Evolutionary conservation across 2,888 invertebrate species (phyloP), one percentile per base, ranked within the genome.

Genomic region (Pharmacophagus antenor): DNA sequence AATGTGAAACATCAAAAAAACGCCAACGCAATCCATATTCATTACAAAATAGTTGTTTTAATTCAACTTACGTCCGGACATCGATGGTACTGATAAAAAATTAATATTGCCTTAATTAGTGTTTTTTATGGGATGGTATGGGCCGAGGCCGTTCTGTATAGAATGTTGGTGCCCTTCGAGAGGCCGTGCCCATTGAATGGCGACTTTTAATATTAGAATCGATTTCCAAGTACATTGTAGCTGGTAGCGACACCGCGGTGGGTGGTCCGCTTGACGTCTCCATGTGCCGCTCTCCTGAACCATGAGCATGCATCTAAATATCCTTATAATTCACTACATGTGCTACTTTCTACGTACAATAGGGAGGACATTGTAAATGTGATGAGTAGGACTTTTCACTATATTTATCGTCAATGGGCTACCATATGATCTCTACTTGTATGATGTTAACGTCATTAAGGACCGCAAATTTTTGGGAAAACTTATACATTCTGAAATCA

Each of bases 311-410:
- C 80, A 80, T 82, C 78, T 85, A 84, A 84, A 86, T 85, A 80
- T 82, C 82, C 85, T 82, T 86, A 84, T 88, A 85, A 86, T 85
- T 85, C 83, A 80, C 78, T 79, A 84, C 84, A 85, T 83, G 80
- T 82, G 86, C 85, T 80, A 82, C 78, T 78, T 76, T 73, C 71
- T 72, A n/a, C 65, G 65, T 75, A 75, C 70, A 65, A 65, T 75
- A 76, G 69, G 72, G 71, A 46, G 21, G 18, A 67, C 57, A 57
- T 48, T 53, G 58, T 55, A 54, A 63, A 62, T 49, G 5, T 51
- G 62, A 62, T 60, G 61, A 62, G 61, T 52, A n/a, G n/a, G n/a
- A n/a, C n/a, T n/a, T n/a, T n/a, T n/a, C n/a, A n/a, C n/a, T n/a
- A n/a, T n/a, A n/a, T n/a, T n/a, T n/a, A n/a, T n/a, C n/a, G n/a